A percentile compares a stretch with the other conserved stretches of the same genome.
Conservation (phyloP, 2,888 invertebrate species). For the Eupithecia tripunctaria region DNA sequence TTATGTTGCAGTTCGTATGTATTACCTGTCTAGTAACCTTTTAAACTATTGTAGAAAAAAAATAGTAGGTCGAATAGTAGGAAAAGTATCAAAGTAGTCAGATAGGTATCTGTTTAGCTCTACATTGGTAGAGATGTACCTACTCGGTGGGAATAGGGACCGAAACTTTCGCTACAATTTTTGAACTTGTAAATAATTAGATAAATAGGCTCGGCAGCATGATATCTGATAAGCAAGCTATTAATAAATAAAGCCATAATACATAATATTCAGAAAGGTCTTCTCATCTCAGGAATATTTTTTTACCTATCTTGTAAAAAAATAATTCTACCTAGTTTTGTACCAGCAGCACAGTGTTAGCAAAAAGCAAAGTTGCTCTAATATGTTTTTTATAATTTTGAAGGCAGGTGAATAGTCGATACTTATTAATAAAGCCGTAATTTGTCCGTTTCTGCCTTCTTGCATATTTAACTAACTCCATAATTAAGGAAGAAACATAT, state of each 20-base stretch:
- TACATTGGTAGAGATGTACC: not conserved
- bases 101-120: not conserved
- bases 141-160: not conserved
- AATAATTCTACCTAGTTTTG: slow-evolving; percentile 4
- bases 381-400: not conserved
- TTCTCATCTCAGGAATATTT: not conserved
- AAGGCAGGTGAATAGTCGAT: not conserved
- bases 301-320: too few relatives aligned
- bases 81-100: not conserved
- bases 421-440: not conserved
- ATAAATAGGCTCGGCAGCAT: slow-evolving; percentile 17
- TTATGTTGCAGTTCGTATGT: not conserved
- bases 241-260: slow-evolving; percentile 21
- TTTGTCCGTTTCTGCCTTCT: not conserved
- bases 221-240: slow-evolving; percentile 20
- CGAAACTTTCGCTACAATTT: not conserved
- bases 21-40: not conserved
- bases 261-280: not conserved
- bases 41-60: not conserved
- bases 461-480: not conserved
- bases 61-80: too few relatives aligned
- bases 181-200: not conserved
- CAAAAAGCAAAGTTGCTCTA: not conserved
- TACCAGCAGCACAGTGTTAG: not conserved
- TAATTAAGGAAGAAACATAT: not conserved